Percentiles rank a stretch among this genome's conserved stretches.
phyloP scores from a whole-genome alignment of 2,797 vertebrate genomes.

The Mastacembelus armatus region DNA sequence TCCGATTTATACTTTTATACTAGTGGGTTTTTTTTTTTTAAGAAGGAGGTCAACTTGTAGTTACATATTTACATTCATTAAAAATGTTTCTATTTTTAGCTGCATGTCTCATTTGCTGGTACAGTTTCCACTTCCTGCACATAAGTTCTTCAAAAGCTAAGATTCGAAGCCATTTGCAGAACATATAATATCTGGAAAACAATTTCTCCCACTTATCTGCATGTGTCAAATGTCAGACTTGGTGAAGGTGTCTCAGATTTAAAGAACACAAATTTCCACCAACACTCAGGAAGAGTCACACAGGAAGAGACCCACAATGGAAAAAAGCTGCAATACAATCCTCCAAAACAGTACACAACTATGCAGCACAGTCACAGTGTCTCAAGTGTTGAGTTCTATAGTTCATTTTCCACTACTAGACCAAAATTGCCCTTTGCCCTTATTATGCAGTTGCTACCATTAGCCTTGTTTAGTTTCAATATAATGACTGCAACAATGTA shows the following conservation, averaged over 20 bases:
- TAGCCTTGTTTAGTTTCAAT: not conserved
- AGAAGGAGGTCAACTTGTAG: not conserved
- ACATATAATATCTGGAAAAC: not conserved
- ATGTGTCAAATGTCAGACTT: constrained; percentile 35
- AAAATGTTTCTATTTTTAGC: too few species aligned
- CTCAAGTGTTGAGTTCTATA: too few species aligned
- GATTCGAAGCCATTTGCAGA: not conserved
- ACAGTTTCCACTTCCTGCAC: not conserved
- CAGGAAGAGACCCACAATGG: constrained; percentile 28
- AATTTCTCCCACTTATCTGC: constrained; percentile 2
- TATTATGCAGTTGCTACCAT: not conserved
- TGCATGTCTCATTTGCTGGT: not conserved
- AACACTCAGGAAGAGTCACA: not conserved
- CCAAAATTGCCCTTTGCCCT: not conserved
- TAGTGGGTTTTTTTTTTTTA: not conserved
- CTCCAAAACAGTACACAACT: not conserved
- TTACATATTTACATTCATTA: too few species aligned
- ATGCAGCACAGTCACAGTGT: not conserved
- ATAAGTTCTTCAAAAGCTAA: not conserved
- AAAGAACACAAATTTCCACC: constrained; percentile 5
- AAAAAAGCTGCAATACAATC: constrained; percentile 6
- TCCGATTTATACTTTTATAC: not conserved
- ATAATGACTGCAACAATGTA: not conserved
- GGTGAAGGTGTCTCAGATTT: constrained; percentile 9
- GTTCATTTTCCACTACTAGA: not conserved